A percentile compares a stretch with the other conserved stretches of the same genome.
Evolutionary conservation across 2,113 vertebrate genomes (phyloP).

Genomic region (Pandion haliaetus): DNA sequence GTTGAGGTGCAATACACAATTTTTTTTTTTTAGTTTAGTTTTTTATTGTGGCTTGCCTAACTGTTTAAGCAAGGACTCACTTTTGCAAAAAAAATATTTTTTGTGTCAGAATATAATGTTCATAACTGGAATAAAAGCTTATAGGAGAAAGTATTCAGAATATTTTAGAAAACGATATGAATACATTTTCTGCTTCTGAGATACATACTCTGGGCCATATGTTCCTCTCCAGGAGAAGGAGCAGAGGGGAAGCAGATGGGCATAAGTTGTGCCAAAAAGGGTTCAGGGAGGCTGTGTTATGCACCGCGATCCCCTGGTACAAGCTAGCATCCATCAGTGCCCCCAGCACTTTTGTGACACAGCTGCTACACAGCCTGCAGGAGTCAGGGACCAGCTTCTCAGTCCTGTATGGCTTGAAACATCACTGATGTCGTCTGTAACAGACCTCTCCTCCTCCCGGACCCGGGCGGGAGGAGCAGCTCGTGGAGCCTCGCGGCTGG

Average conservation of each 20-base stretch:
- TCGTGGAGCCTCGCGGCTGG: not conserved
- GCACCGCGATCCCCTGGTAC: not conserved
- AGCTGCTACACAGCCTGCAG: not conserved
- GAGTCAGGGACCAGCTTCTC: not conserved
- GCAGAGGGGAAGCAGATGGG: constrained; percentile 54
- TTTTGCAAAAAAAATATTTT: not conserved
- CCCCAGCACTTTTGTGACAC: not conserved
- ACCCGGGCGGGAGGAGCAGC: rapidly evolving
- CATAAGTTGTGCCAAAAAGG: not conserved
- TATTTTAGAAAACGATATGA: not conserved
- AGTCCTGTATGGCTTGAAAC: not conserved
- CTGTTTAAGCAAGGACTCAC: not conserved
- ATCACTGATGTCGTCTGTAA: not conserved
- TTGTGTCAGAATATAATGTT: not conserved
- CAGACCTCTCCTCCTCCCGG: not conserved
- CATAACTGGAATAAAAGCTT: not conserved
- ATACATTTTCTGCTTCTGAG: not conserved
- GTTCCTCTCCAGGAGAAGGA: constrained; percentile 26
- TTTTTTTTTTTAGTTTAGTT: not conserved
- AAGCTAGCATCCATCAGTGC: not conserved
- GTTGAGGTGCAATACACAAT: not conserved
- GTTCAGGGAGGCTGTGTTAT: not conserved
- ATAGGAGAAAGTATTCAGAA: not conserved
- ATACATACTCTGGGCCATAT: constrained; percentile 21
- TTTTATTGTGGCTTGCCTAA: not conserved